These are phyloP conservation scores for Montipora efflorescens DNA, from an alignment of 64 coral and sea anemone genomes.

Conservation along the genomic window DNA sequence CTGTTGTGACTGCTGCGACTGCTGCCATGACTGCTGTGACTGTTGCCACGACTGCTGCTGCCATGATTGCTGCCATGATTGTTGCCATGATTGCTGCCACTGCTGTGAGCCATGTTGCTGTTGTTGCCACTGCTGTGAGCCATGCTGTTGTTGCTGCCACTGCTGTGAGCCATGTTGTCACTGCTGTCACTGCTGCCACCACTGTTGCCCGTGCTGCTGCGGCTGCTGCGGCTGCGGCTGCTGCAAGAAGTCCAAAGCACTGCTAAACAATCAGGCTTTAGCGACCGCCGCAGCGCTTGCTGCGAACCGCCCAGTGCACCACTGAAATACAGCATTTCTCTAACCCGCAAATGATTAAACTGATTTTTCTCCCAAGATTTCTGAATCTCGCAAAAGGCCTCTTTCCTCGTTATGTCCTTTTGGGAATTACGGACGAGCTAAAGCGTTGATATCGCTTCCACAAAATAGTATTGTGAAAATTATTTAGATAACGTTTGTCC, in stretches of 20 bases:
- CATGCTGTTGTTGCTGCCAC: constrained; percentile 62
- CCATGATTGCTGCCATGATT: constrained; percentile 40
- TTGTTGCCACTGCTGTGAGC: constrained; percentile 65
- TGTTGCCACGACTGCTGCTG: constrained; percentile 66
- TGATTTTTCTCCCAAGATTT: not conserved
- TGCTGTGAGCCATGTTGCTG: constrained; percentile 77
- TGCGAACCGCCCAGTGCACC: constrained; percentile 18
- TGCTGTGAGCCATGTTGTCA: constrained; percentile 52
- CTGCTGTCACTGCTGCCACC: constrained; percentile 74
- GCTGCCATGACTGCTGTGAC: constrained; percentile 23
- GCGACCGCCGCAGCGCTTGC: constrained; percentile 15
- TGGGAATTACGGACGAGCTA: too few relatives aligned
- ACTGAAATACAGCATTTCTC: not conserved
- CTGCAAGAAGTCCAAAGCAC: constrained; percentile 76
- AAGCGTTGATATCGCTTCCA: too few relatives aligned
- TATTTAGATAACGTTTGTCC: too few relatives aligned
- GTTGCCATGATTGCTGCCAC: constrained; percentile 55
- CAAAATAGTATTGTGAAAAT: too few relatives aligned
- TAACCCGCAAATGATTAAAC: not conserved
- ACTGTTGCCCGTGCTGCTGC: constrained; percentile 43
- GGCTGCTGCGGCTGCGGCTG: constrained; percentile 59
- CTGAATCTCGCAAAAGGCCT: too few relatives aligned
- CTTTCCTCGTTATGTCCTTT: too few relatives aligned
- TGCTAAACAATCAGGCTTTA: constrained; percentile 12
- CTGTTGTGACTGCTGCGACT: constrained; percentile 35